These are phyloP conservation scores for Brachirus orientalis DNA, from an alignment of 2,113 vertebrate genomes.

Conservation along the genomic window DNA sequence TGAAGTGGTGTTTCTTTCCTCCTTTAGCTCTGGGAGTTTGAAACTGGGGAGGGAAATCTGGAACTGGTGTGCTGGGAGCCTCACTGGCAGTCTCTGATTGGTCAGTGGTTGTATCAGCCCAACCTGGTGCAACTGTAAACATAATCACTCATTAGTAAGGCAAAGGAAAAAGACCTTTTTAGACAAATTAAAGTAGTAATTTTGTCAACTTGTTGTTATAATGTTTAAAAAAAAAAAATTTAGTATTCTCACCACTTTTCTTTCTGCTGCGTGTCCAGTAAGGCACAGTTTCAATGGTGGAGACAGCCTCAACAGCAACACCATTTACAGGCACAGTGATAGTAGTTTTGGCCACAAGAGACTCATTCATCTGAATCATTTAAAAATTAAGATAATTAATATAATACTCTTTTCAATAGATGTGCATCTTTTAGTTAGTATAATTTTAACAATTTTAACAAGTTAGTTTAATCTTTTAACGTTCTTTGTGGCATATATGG, in stretches of 20 bases:
- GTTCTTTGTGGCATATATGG: too few species aligned
- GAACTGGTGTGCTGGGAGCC: slow-evolving; percentile 70
- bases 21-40: slow-evolving; percentile 74
- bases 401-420: background rate
- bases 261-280: slow-evolving; percentile 79
- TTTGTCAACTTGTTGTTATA: too few species aligned
- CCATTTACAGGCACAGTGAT: slow-evolving; percentile 89
- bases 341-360: slow-evolving; percentile 92
- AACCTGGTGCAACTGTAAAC: slow-evolving; percentile 30
- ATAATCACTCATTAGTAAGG: background rate
- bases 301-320: slow-evolving; percentile 89
- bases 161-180: background rate
- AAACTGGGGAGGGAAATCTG: slow-evolving; percentile 29
- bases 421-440: too few species aligned
- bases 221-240: background rate
- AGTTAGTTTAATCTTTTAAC: too few species aligned
- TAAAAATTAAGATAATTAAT: background rate
- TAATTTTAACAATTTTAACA: too few species aligned
- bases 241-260: slow-evolving; percentile 80
- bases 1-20: slow-evolving; percentile 88
- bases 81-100: slow-evolving; percentile 70
- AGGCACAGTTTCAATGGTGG: slow-evolving; percentile 90
- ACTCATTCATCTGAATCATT: slow-evolving; percentile 86
- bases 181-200: background rate
- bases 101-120: slow-evolving; percentile 79